phyloP scores from a whole-genome alignment of 2,113 vertebrate species.

The Scalopus aquaticus region DNA sequence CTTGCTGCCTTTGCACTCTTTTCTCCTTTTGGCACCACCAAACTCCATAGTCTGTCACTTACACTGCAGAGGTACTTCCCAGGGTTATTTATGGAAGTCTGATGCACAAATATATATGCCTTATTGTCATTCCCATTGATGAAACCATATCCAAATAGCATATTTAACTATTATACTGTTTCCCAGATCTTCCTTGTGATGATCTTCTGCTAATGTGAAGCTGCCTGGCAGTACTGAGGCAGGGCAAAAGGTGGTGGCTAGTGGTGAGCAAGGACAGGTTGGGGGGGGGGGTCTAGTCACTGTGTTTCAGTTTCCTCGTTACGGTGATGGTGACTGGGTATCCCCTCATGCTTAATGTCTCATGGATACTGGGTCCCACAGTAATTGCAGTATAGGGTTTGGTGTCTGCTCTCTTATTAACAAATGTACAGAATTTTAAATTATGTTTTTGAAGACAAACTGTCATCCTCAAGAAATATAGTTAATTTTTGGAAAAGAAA shows the following conservation, averaged over 20 bases:
- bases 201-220: background rate
- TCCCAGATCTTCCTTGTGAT: background rate
- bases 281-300: too few species aligned
- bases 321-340: background rate
- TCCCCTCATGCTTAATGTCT: too few species aligned
- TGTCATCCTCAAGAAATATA: background rate
- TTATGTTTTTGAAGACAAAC: background rate
- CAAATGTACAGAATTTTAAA: background rate
- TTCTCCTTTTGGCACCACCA: background rate
- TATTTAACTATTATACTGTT: background rate
- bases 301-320: background rate
- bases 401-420: background rate
- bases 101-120: background rate
- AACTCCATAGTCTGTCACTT: background rate
- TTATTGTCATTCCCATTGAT: background rate
- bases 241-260: too few species aligned
- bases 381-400: too few species aligned
- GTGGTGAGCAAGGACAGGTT: too few species aligned
- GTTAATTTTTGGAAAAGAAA: background rate
- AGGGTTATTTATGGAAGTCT: background rate
- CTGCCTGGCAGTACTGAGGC: background rate
- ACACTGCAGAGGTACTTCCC: background rate
- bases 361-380: too few species aligned
- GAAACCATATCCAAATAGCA: background rate
- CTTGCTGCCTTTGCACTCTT: background rate